Conservation (phyloP, 2,797 vertebrate species). For the Crenuchus spilurus region DNA sequence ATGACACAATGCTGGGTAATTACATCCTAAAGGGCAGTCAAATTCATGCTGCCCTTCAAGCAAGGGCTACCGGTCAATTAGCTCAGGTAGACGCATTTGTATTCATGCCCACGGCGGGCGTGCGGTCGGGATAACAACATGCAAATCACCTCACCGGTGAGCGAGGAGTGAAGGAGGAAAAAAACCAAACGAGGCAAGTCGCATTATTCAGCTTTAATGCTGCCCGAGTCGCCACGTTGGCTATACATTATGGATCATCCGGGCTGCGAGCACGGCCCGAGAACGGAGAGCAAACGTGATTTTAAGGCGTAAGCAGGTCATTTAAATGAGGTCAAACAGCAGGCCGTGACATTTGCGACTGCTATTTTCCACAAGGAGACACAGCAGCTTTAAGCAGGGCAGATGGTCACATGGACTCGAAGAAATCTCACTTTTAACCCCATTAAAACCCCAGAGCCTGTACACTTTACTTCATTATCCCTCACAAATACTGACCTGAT, state of each 20-base stretch:
- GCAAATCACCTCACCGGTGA: conserved; percentile 67
- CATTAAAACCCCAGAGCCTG: no score
- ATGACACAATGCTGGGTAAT: conserved; percentile 74
- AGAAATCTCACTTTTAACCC: no score
- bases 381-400: not conserved
- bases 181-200: conserved; percentile 27
- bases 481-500: no score
- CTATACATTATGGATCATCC: not conserved
- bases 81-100: conserved; percentile 72
- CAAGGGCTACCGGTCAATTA: conserved; percentile 78
- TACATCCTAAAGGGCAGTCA: conserved; percentile 73
- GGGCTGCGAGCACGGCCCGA: not conserved
- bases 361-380: conserved; percentile 6
- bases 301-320: not conserved
- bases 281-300: not conserved
- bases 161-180: conserved; percentile 19
- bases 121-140: conserved; percentile 69
- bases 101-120: conserved; percentile 72
- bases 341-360: conserved; percentile 1
- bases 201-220: conserved; percentile 7
- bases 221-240: not conserved
- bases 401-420: not conserved
- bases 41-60: conserved; percentile 72
- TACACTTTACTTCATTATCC: no score
- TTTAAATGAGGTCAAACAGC: not conserved